phyloP scores from a whole-genome alignment of 2,888 invertebrate genomes.

The Heliconius sara region DNA sequence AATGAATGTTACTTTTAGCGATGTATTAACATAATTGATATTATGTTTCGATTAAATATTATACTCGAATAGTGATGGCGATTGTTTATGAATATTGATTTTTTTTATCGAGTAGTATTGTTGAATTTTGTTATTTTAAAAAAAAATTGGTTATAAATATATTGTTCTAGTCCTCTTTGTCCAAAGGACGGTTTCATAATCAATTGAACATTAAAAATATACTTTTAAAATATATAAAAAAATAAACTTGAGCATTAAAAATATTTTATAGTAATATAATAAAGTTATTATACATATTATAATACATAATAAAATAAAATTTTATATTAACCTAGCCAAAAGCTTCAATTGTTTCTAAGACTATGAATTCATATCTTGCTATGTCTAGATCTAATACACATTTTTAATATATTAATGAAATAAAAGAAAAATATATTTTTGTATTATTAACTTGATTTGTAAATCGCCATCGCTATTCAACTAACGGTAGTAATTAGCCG shows the following conservation, averaged over 20 bases:
- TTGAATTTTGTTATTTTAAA: constrained; percentile 7
- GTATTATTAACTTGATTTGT: neutral
- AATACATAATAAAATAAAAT: too few species aligned
- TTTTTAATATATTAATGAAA: neutral
- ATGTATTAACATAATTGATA: constrained; percentile 43
- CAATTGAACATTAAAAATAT: neutral
- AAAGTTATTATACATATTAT: too few species aligned
- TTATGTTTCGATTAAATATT: constrained; percentile 40
- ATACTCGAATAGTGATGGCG: constrained; percentile 23
- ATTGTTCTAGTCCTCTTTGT: constrained; percentile 5
- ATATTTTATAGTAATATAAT: neutral
- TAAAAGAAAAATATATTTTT: neutral
- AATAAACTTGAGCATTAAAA: neutral
- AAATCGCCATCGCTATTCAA: constrained; percentile 24
- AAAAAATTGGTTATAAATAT: neutral
- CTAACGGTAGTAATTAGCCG: constrained; percentile 20
- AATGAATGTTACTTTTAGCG: constrained; percentile 38
- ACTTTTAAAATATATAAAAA: too few species aligned
- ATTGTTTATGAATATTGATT: constrained; percentile 20
- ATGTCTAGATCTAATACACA: neutral
- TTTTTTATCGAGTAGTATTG: neutral
- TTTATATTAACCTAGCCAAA: too few species aligned
- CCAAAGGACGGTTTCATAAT: neutral
- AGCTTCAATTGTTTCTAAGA: too few species aligned
- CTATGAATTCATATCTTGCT: neutral